Conservation (phyloP, 37 sponge, comb jelly and placozoan genomes). For the Chondrilla cf. caribensis region DNA sequence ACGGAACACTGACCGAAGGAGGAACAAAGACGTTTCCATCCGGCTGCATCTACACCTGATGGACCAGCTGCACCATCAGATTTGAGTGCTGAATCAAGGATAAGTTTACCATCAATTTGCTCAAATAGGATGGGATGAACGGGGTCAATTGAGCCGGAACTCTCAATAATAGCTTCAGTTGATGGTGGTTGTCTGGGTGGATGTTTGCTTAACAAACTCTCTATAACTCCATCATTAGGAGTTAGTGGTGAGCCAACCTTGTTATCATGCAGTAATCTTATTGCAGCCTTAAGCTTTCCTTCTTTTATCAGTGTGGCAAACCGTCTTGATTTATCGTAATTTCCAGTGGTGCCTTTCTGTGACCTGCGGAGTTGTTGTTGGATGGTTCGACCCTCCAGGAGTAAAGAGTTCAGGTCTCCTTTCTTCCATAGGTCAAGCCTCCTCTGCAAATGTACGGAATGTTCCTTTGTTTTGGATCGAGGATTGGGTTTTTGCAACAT, state of each 20-base stretch:
- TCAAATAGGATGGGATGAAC: constrained; percentile 37
- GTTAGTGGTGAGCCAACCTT: background rate
- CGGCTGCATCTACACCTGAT: constrained; percentile 36
- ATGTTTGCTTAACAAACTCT: constrained; percentile 33
- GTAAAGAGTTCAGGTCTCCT: background rate
- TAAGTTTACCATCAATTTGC: constrained; percentile 30
- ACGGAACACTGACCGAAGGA: constrained; percentile 32
- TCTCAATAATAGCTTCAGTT: background rate
- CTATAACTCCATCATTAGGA: background rate
- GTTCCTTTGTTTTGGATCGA: background rate
- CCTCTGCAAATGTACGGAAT: background rate
- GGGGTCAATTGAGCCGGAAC: background rate
- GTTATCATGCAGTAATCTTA: background rate
- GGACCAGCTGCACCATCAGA: constrained; percentile 49
- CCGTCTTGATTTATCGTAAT: background rate
- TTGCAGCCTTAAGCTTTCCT: constrained; percentile 17
- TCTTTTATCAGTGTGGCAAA: constrained; percentile 11
- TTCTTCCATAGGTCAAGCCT: constrained; percentile 8
- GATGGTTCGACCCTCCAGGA: constrained; percentile 17
- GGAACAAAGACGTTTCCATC: constrained; percentile 37
- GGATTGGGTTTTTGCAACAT: constrained; percentile 22
- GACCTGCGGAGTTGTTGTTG: background rate
- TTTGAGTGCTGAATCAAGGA: constrained; percentile 28
- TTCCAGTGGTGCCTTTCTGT: background rate
- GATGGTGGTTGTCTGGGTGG: constrained; percentile 11